Conservation (phyloP, 2,113 vertebrate species). For the Gymnogyps californianus region DNA sequence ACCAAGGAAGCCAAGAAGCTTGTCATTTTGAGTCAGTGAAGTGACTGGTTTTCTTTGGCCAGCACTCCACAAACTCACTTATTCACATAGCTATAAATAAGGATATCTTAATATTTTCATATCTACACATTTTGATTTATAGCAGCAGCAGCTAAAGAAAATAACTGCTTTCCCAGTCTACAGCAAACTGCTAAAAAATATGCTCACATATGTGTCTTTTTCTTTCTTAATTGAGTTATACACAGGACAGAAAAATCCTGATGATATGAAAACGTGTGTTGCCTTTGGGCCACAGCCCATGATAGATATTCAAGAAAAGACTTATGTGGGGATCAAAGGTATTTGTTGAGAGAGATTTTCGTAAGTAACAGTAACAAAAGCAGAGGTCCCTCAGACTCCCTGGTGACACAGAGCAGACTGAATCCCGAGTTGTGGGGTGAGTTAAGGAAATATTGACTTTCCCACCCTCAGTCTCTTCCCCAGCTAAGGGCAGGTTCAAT, state of each 20-base stretch:
- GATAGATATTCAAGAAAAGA: neutral
- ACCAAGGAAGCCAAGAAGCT: neutral
- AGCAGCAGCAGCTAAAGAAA: conserved; percentile 32
- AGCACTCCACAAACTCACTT: neutral
- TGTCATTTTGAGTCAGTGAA: neutral
- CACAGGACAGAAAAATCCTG: neutral
- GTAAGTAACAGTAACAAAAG: neutral
- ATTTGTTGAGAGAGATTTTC: neutral
- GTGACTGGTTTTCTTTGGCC: conserved; percentile 17
- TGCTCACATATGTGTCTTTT: neutral
- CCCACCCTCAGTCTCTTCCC: neutral
- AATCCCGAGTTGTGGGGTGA: neutral
- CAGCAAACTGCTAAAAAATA: neutral
- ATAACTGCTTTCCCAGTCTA: neutral
- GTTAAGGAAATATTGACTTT: neutral
- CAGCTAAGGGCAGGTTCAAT: neutral
- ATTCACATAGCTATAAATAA: conserved; percentile 1
- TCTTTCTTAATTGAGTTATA: neutral
- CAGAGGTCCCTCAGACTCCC: neutral
- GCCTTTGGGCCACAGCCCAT: neutral
- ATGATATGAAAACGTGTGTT: neutral
- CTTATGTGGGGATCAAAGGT: neutral
- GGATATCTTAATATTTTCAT: conserved; percentile 19
- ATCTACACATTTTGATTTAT: conserved; percentile 6
- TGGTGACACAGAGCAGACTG: neutral